These are phyloP conservation scores for Stenopsyche tienmushanensis DNA, from an alignment of 1,140 invertebrate species.

Conservation along the genomic window DNA sequence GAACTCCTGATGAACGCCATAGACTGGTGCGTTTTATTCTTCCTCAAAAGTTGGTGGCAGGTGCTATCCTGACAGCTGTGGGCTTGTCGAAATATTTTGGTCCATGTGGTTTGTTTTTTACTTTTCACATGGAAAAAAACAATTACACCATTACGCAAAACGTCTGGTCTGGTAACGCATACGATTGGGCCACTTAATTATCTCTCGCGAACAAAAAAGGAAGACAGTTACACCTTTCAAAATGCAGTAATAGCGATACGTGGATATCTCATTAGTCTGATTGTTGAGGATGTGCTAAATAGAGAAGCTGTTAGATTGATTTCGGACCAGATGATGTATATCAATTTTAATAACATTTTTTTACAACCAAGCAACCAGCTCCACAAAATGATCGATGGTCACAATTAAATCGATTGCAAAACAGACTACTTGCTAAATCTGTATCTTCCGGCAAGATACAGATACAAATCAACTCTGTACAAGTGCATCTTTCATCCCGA, in stretches of 20 bases:
- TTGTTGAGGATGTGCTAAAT: background rate
- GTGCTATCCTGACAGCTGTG: slow-evolving; percentile 25
- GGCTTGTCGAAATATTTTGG: slow-evolving; percentile 30
- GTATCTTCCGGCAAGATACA: no score
- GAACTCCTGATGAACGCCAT: no score
- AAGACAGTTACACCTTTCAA: background rate
- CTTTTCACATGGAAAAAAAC: background rate
- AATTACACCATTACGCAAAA: slow-evolving; percentile 21
- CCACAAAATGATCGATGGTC: no score
- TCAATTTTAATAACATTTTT: background rate
- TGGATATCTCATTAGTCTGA: no score
- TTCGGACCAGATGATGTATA: background rate
- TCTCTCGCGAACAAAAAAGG: background rate
- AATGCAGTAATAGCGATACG: no score
- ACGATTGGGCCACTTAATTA: background rate
- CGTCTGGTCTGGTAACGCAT: slow-evolving; percentile 6
- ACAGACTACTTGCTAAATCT: no score
- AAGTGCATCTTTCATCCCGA: no score
- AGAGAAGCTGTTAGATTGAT: no score
- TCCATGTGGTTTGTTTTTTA: slow-evolving; percentile 26
- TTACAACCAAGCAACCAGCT: no score
- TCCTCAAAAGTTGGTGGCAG: slow-evolving; percentile 11
- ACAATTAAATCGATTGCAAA: no score
- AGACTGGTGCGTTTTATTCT: slow-evolving; percentile 1
- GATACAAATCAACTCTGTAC: no score